A percentile compares a stretch with the other conserved stretches of the same genome.
Conservation (phyloP, 2,888 invertebrate species). For the Acleris emargana region DNA sequence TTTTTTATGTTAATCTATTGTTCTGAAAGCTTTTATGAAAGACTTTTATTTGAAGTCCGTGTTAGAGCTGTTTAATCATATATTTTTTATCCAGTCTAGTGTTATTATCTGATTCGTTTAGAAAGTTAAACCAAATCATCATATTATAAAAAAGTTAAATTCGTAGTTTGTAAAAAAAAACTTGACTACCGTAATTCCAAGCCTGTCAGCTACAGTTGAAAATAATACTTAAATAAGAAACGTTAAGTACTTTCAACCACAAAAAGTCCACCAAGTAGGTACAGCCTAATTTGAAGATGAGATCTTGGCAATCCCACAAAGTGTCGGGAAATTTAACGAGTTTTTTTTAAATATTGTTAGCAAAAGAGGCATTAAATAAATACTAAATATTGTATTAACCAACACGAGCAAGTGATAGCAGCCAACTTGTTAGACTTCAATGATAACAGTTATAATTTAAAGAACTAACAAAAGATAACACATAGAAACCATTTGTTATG, state of each 20-base stretch:
- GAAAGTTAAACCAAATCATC: no score
- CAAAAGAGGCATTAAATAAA: no score
- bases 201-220: no score
- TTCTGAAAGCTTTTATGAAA: conserved; percentile 32
- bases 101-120: no score
- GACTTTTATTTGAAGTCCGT: neutral
- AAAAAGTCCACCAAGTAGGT: conserved; percentile 22
- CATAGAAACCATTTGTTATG: no score
- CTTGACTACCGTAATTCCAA: no score
- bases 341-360: neutral
- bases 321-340: conserved; percentile 6
- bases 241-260: neutral
- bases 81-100: no score
- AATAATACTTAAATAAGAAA: neutral
- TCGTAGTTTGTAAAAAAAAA: neutral
- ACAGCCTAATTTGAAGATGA: conserved; percentile 30
- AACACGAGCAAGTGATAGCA: no score
- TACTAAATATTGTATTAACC: no score
- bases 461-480: no score
- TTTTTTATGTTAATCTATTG: conserved; percentile 45
- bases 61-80: neutral
- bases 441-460: no score
- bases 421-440: no score
- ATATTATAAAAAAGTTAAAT: neutral
- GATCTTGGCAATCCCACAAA: conserved; percentile 21